Base-by-base conservation (phyloP, 2,797 vertebrate genomes). In the Brachymystax lenok region DNA sequence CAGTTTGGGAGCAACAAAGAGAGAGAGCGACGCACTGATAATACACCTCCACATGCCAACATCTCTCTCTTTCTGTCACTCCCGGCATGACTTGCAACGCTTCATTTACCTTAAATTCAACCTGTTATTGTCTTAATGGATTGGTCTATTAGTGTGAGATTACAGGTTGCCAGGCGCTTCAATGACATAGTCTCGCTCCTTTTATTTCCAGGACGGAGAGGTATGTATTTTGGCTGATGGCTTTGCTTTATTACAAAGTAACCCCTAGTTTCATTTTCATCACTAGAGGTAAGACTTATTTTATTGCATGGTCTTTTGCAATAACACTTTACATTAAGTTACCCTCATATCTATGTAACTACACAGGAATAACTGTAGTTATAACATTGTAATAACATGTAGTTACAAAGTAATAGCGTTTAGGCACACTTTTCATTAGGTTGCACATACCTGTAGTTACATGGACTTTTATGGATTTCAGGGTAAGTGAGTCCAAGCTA, bases 131-230 rank as follows among this genome's bases (percentile, higher is more conserved):
- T 67, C 30, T 67, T 24, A 6, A 46, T 71, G 30, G 69, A 28
- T 72, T 46, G 3, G 19, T 30, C 30, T 7, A 8, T 51, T 69
- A 33, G 19, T 27, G 24, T 69, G 67, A 24, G 73, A 67, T 67
- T 64, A 27, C 21, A n/a, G 28, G 16, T 51, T 14, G 69, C 21
- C 16, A 71, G 33, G 50, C 10, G 40, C 76, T 56, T 24, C 24
- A 66, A 68, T 84, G 51, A 79, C 68, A 74, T 84, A 40, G 81
- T 79, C 81, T 80, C 33, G 30, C 75, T 85, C 76, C 80, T 88
- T 89, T 89, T 86, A 10, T 95, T 88, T 96, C 85, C 92, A 96
- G 95, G 95, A 96, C 79, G 95, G 95, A 90, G 95, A 96, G 95
- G 95, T 96, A 96, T 87, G 95, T 96, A 96, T 75, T 79, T 84